phyloP scores from a whole-genome alignment of 2,797 vertebrate genomes.

The Erpetoichthys calabaricus region DNA sequence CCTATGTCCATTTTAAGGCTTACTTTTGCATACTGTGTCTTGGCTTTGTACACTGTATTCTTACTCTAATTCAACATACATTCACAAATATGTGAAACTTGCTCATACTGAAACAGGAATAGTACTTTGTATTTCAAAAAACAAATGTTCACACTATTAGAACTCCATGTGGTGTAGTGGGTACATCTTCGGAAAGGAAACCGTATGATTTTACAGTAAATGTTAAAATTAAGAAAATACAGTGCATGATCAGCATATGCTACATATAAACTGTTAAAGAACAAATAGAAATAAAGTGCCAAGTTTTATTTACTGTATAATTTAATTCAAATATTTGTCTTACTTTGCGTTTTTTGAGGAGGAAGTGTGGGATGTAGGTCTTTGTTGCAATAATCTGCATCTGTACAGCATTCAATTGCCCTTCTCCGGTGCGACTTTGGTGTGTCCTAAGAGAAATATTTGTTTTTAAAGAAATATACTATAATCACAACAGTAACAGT shows the following conservation, averaged over 20 bases:
- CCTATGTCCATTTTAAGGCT: too few relatives aligned
- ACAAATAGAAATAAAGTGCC: background rate
- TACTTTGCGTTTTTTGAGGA: conserved; percentile 67
- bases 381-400: conserved; percentile 81
- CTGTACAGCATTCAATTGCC: conserved; percentile 78
- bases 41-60: background rate
- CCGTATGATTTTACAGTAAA: too few relatives aligned
- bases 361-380: conserved; percentile 78
- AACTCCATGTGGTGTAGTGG: too few relatives aligned
- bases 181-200: too few relatives aligned
- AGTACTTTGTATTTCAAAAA: too few relatives aligned
- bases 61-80: conserved; percentile 29
- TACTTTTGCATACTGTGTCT: too few relatives aligned
- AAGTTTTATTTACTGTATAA: background rate
- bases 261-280: background rate
- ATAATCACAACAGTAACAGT: too few relatives aligned
- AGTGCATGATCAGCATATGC: too few relatives aligned
- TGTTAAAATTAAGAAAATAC: too few relatives aligned
- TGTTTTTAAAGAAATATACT: too few relatives aligned
- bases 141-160: too few relatives aligned
- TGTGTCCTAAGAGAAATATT: conserved; percentile 59
- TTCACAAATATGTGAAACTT: background rate
- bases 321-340: conserved; percentile 16
- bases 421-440: conserved; percentile 64
- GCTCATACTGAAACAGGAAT: background rate